phyloP scores from a whole-genome alignment of 1,140 invertebrate genomes.

The Caenorhabditis remanei region DNA sequence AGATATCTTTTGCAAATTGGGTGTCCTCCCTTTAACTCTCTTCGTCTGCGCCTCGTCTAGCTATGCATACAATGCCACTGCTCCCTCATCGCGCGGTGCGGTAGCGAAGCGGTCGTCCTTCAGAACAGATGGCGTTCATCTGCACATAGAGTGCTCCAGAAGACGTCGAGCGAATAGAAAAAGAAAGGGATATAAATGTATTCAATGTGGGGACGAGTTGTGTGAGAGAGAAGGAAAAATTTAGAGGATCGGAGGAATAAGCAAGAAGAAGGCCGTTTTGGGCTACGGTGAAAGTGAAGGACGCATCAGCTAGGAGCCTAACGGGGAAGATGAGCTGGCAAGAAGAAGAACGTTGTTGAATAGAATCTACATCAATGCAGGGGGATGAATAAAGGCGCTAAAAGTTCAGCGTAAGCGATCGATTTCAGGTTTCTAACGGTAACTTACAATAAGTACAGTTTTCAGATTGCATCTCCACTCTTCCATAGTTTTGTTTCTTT shows the following conservation, averaged over 20 bases:
- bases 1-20: conserved; percentile 5
- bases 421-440: no score
- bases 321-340: background rate
- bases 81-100: conserved; percentile 25
- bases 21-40: background rate
- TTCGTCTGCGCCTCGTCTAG: background rate
- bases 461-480: no score
- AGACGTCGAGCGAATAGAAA: conserved; percentile 33
- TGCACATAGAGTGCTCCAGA: conserved; percentile 21
- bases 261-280: background rate
- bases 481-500: no score
- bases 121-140: conserved; percentile 29
- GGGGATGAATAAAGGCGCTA: no score
- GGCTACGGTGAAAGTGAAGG: background rate
- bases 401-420: background rate
- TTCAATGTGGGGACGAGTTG: background rate
- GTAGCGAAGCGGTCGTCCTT: background rate
- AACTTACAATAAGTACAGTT: no score
- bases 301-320: background rate
- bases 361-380: background rate
- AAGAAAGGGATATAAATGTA: background rate
- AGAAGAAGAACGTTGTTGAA: background rate
- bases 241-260: background rate
- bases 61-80: background rate
- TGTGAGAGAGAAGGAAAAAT: background rate